Percentiles rank a stretch among this genome's conserved stretches.
These are phyloP conservation scores for Cranoglanis bouderius DNA, from an alignment of 2,113 vertebrate species.

Conservation along the genomic window DNA sequence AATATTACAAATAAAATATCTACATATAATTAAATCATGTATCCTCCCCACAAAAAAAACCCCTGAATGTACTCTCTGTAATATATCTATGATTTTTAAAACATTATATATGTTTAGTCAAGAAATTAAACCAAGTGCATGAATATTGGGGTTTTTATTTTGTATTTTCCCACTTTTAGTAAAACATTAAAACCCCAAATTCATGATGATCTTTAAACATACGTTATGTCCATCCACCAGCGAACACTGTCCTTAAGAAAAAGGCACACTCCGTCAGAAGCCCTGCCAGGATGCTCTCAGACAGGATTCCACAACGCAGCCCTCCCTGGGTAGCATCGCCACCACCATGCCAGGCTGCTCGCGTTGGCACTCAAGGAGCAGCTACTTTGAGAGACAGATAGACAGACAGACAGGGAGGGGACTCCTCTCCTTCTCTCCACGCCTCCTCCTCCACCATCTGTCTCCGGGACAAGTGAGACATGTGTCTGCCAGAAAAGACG, in stretches of 20 bases:
- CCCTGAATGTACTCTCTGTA: background rate
- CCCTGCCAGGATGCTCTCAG: conserved; percentile 69
- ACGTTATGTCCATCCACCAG: background rate
- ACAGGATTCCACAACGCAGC: conserved; percentile 65
- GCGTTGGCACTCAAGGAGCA: conserved; percentile 30
- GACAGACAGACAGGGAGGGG: conserved; percentile 62
- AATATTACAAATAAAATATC: background rate
- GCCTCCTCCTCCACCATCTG: conserved; percentile 75
- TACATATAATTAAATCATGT: background rate
- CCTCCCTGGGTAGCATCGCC: conserved; percentile 62
- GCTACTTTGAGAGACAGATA: conserved; percentile 47
- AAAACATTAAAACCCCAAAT: background rate
- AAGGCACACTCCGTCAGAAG: conserved; percentile 62
- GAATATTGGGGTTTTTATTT: background rate
- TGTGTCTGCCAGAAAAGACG: conserved; percentile 66
- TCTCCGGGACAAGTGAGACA: conserved; percentile 69
- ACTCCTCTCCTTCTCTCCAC: conserved; percentile 48
- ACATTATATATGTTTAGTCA: background rate
- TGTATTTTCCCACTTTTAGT: background rate
- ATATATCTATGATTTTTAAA: background rate
- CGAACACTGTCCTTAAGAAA: conserved; percentile 31
- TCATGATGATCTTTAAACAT: background rate
- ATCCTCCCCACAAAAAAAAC: background rate
- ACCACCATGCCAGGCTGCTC: conserved; percentile 39
- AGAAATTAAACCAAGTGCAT: background rate